Evolutionary conservation across 2,888 invertebrate genomes (phyloP).

Genomic region (Terebella lapidaria): DNA sequence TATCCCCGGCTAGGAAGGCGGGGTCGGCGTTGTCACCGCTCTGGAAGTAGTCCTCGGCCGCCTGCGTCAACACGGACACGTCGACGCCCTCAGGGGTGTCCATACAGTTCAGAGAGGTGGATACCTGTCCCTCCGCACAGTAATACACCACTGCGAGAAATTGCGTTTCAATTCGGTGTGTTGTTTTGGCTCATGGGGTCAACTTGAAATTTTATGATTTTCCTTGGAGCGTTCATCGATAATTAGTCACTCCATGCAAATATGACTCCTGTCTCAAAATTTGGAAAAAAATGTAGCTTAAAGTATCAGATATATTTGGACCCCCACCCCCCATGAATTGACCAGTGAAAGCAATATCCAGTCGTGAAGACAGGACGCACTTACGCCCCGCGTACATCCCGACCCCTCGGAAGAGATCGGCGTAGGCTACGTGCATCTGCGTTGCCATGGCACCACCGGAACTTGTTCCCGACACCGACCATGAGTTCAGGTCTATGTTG

Average conservation of each 20-base stretch:
- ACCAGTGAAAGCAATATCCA: too few species aligned
- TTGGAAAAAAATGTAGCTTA: too few species aligned
- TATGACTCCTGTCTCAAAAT: too few species aligned
- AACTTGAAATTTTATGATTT: too few species aligned
- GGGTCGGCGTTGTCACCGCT: conserved; percentile 40
- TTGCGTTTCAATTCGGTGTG: background rate
- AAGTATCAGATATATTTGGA: too few species aligned
- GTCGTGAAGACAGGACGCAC: too few species aligned
- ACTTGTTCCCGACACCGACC: conserved; percentile 42
- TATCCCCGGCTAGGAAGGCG: conserved; percentile 28
- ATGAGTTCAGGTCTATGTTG: conserved; percentile 4
- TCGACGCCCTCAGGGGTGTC: background rate
- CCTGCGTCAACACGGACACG: background rate
- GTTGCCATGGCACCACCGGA: conserved; percentile 49
- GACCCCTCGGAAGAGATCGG: conserved; percentile 40
- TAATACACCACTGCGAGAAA: conserved; percentile 9
- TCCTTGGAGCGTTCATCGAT: too few species aligned
- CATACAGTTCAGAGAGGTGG: conserved; percentile 2
- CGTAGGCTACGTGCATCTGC: conserved; percentile 49
- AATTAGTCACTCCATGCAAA: too few species aligned
- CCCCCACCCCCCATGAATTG: too few species aligned
- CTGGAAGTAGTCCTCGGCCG: conserved; percentile 19
- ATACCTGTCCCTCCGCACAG: conserved; percentile 5
- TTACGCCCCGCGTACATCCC: conserved; percentile 50
- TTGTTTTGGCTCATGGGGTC: too few species aligned